Base-by-base conservation (phyloP, 2,888 invertebrate genomes). In the Scaptomyza caliginosa region DNA sequence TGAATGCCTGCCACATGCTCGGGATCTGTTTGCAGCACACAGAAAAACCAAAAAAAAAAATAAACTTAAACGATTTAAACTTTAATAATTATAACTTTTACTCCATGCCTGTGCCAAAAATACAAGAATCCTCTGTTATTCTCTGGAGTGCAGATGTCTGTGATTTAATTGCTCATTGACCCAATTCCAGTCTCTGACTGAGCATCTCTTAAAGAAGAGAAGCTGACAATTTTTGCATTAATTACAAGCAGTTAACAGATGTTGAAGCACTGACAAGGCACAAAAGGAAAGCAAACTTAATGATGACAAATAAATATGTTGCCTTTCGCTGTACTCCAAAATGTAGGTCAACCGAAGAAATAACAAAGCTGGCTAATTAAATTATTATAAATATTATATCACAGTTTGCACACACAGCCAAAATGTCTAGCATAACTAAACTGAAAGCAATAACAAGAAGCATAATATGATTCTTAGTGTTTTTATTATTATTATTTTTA, bases 201-300 rank as follows among this genome's bases (percentile, higher is more conserved):
- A 63, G 38, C 55, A 57, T 43, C 60, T 43, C 59, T 42, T 30
- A 38, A 36, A 45, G 43, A 28, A 16, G 10, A 8, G 10, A 4
- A 24, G 45, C 78, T 46, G 71, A 56, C 56, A 64, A 43, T 67
- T 77, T 77, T 48, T 49, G 81, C 78, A 60, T 83, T 79, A 76
- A 84, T 83, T 77, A 84, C 39, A 50, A 56, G 30, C 52, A 36
- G 32, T 16, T 39, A 40, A 42, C 74, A 67, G 67, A 67, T 72
- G 59, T 64, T 64, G 54, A 26, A 30, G 36, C 26, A 32, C 38
- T 56, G 63, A 57, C 63, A 74, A 39, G 36, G 28, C 56, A 38
- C 49, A 50, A 71, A 49, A 21, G 13, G 48, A 57, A 48, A 58
- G 39, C 55, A 28, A 43, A 54, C 50, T 38, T 39, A 34, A 51